Conservation (phyloP, 2,113 vertebrate genomes). For the Clarias magur region DNA sequence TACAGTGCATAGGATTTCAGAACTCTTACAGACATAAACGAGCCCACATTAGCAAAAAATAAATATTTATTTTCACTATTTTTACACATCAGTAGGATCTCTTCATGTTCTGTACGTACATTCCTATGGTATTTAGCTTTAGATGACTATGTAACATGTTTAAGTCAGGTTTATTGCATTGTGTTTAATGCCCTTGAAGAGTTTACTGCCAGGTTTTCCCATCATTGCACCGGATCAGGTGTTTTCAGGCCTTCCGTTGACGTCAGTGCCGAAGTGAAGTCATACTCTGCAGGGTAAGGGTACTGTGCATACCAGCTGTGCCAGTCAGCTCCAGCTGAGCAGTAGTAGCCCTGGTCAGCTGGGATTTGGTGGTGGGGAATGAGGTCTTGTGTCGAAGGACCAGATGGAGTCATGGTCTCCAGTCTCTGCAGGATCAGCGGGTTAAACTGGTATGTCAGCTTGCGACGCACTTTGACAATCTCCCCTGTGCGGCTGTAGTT, state of each 20-base stretch:
- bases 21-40: not conserved
- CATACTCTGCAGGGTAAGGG: slow-evolving; percentile 71
- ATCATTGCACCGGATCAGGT: slow-evolving; percentile 45
- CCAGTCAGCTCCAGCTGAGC: slow-evolving; percentile 68
- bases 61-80: not conserved
- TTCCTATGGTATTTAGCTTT: not conserved
- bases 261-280: slow-evolving; percentile 63
- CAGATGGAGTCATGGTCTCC: slow-evolving; percentile 59
- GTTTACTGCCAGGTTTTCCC: not conserved
- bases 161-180: not conserved
- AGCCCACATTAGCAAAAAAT: not conserved
- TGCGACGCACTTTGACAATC: slow-evolving; percentile 90
- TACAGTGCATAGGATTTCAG: not conserved
- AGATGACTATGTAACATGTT: not conserved
- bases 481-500: slow-evolving; percentile 96
- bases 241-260: slow-evolving; percentile 54
- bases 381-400: slow-evolving; percentile 68
- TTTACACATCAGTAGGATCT: not conserved
- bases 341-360: slow-evolving; percentile 71
- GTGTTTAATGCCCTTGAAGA: not conserved
- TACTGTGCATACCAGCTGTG: slow-evolving; percentile 78
- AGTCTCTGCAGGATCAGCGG: slow-evolving; percentile 85
- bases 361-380: slow-evolving; percentile 66
- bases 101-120: not conserved
- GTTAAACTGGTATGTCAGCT: slow-evolving; percentile 95